Evolutionary conservation across 2,888 invertebrate species (phyloP), one percentile per base, ranked within the genome.

Genomic region (Trichopoda pennipes): DNA sequence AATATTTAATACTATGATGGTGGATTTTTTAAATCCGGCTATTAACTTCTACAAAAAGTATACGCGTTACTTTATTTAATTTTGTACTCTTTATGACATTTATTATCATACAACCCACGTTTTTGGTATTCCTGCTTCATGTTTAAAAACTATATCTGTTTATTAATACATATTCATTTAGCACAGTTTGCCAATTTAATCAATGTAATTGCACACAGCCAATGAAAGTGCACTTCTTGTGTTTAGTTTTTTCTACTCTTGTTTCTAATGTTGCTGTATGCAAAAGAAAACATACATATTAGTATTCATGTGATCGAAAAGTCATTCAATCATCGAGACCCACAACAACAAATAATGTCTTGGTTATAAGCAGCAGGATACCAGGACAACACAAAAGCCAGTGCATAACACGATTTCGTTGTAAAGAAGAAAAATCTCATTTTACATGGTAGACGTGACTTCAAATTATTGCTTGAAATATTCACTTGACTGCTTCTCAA

Each of bases 371-470:
- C 51, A 73, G 64, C 75, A 56, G 69, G 56, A 53, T 66, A 16
- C 35, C 21, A 21, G 68, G 38, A 32, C n/a, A 68, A 35, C 12
- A 58, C 23, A 56, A 23, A 35, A 10, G 63, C 14, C 10, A 44
- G 56, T 1, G 28, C 7, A 21, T 19, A 49, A 23, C 51, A 16
- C 49, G 7, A 49, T 42, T 38, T 35, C 12, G 68, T 70, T 77
- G 21, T 16, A 53, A 38, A 56, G 55, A 49, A 70, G n/a, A n/a
- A 72, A 73, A 51, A 74, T 51, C 78, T 60, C 42, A 80, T 83
- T 75, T 83, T 83, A 80, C 74, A 80, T 68, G 69, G 47, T 47
- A 69, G 83, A 83, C 83, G 83, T 84, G 84, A 83, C 83, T 85
- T 83, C 68, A 83, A 84, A 84, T 84, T 84, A 84, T 84, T 66